Percentiles rank a stretch among this genome's conserved stretches.
Evolutionary conservation across 2,888 invertebrate species (phyloP).

Genomic region (Zhuqinia jingwanae): DNA sequence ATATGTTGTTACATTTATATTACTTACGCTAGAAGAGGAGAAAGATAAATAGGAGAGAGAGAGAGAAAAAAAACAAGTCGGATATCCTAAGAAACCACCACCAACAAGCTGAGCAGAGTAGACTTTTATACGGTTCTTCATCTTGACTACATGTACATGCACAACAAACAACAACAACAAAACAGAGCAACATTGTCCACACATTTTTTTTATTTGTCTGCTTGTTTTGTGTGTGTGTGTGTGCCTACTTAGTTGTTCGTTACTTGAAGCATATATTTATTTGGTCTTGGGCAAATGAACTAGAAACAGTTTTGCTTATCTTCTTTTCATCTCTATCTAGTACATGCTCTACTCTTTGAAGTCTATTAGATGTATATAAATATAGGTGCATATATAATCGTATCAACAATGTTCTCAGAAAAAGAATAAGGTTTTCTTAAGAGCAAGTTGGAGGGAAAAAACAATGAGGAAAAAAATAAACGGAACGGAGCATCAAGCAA

Average conservation of each 20-base stretch:
- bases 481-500: slow-evolving; percentile 46
- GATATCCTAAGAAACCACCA: background rate
- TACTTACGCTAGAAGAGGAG: slow-evolving; percentile 19
- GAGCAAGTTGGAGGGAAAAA: slow-evolving; percentile 2
- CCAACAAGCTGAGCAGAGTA: too few relatives aligned
- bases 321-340: slow-evolving; percentile 60
- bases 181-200: slow-evolving; percentile 40
- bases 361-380: too few relatives aligned
- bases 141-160: slow-evolving; percentile 4
- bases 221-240: background rate
- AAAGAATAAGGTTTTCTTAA: too few relatives aligned
- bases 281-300: slow-evolving; percentile 70
- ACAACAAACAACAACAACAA: background rate
- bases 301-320: slow-evolving; percentile 71
- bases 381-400: too few relatives aligned
- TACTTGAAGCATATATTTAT: slow-evolving; percentile 69
- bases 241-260: slow-evolving; percentile 42
- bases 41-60: too few relatives aligned
- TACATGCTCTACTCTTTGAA: too few relatives aligned
- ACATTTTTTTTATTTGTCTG: slow-evolving; percentile 13
- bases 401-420: too few relatives aligned
- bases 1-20: slow-evolving; percentile 23
- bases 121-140: too few relatives aligned
- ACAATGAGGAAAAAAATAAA: slow-evolving; percentile 21
- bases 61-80: slow-evolving; percentile 3